A percentile compares a stretch with the other conserved stretches of the same genome.
These are phyloP conservation scores for Dryomyza anilis DNA, from an alignment of 2,888 invertebrate species.

Conservation along the genomic window DNA sequence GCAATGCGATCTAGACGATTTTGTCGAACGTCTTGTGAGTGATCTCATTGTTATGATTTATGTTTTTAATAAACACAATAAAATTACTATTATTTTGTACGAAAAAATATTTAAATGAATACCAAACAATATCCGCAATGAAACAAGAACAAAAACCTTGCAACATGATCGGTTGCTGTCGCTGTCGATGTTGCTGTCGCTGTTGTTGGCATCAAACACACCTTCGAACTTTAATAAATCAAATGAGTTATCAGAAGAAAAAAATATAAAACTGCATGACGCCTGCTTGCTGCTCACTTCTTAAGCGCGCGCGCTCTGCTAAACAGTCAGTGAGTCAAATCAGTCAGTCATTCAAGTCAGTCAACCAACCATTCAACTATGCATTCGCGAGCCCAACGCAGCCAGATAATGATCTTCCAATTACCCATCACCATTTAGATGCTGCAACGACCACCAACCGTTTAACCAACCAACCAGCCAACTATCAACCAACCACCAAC, in stretches of 20 bases:
- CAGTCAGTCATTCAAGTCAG: not conserved
- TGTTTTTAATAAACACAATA: not conserved
- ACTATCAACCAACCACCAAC: not conserved
- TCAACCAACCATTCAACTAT: not conserved
- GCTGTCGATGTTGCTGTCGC: not conserved
- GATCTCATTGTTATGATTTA: constrained; percentile 16
- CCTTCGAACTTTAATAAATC: constrained; percentile 12
- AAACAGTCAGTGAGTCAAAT: not conserved
- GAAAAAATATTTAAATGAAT: not conserved
- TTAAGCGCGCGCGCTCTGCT: too few relatives aligned
- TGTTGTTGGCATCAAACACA: not conserved
- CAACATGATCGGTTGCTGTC: constrained; percentile 1
- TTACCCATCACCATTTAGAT: constrained; percentile 2
- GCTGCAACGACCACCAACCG: not conserved
- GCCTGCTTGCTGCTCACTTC: not conserved
- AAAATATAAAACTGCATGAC: constrained; percentile 13
- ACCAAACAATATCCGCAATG: not conserved
- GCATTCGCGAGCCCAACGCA: not conserved
- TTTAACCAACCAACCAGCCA: not conserved
- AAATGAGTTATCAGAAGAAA: not conserved
- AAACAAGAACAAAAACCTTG: constrained; percentile 13
- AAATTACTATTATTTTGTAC: too few relatives aligned
- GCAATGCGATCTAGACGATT: not conserved
- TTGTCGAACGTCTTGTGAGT: not conserved
- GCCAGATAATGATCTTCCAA: not conserved